Evolutionary conservation across 2,797 vertebrate species (phyloP), one percentile per base, ranked within the genome.

Genomic region (Triplophysa bombifrons): DNA sequence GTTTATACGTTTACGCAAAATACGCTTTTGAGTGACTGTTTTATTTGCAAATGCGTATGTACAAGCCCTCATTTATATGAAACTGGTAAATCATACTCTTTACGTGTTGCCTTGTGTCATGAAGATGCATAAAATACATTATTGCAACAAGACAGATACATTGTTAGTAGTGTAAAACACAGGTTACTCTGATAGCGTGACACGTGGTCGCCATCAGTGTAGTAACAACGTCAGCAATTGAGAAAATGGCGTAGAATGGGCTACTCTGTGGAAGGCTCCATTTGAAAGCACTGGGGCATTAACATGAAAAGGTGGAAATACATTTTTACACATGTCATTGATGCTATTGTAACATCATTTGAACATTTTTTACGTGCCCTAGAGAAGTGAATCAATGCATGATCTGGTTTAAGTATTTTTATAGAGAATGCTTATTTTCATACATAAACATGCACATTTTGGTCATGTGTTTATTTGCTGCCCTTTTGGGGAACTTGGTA

Each of bases 161-260:
- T 38, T n/a, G 55, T 69, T 13, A 60, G 25, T 60, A 27, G 30
- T 68, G 65, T 19, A 55, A 63, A 44, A 41, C 50, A 44, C 41
- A 20, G 27, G 14, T 38, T 81, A 34, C 53, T 53, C 55, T 63
- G 16, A 50, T 76, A 41, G 51, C 60, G 11, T 74, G 80, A 79
- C 92, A 93, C 90, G 92, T 91, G 91, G 88, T 89, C 80, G 77
- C 82, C 84, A 82, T 79, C 9, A 88, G 78, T 86, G 72, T 82
- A 82, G 83, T 86, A 88, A 70, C 81, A 86, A 91, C 89, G 88
- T 91, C 89, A 90, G 88, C 81, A 85, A 85, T 79, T 85, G 80
- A 87, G 85, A 92, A 92, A 92, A 93, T 92, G 91, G 92, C 91
- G 92, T 20, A 80, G 78, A 75, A 56, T 64, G 71, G 69, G 63